Percentiles rank a stretch among this genome's conserved stretches.
phyloP scores from a whole-genome alignment of 2,888 invertebrate genomes.

The Elysia crispata region DNA sequence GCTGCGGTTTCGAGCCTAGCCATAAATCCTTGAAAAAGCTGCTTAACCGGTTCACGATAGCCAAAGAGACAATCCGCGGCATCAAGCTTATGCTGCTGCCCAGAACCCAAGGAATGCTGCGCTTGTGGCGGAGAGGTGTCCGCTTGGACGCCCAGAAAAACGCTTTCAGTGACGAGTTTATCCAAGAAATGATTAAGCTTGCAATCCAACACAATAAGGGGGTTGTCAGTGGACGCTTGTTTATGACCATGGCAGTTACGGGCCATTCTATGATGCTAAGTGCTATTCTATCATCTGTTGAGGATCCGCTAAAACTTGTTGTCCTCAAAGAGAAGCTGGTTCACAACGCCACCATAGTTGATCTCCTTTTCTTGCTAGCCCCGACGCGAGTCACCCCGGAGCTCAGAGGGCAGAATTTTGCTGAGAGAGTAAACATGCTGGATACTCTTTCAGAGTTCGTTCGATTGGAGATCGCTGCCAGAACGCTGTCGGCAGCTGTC shows the following conservation, averaged over 20 bases:
- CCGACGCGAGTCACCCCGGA: slow-evolving; percentile 20
- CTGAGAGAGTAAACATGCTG: slow-evolving; percentile 35
- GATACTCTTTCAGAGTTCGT: slow-evolving; percentile 18
- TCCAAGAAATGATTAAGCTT: slow-evolving; percentile 2
- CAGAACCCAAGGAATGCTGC: slow-evolving; percentile 12
- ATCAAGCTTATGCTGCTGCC: slow-evolving; percentile 33
- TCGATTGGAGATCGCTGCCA: slow-evolving; percentile 16
- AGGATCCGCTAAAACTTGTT: not conserved
- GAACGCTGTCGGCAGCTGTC: slow-evolving; percentile 33
- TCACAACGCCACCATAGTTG: slow-evolving; percentile 42
- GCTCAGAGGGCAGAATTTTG: not conserved
- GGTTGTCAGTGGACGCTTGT: slow-evolving; percentile 21
- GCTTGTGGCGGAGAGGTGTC: slow-evolving; percentile 6
- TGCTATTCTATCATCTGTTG: slow-evolving; percentile 25
- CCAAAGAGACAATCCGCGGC: slow-evolving; percentile 32
- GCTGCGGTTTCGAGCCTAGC: slow-evolving; percentile 21
- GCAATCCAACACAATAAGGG: slow-evolving; percentile 32
- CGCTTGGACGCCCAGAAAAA: not conserved
- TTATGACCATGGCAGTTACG: slow-evolving; percentile 30
- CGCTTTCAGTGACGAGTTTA: slow-evolving; percentile 11
- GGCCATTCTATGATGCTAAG: slow-evolving; percentile 31
- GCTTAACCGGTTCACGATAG: slow-evolving; percentile 31
- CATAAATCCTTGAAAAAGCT: slow-evolving; percentile 26
- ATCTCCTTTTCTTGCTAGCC: slow-evolving; percentile 44
- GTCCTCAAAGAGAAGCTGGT: slow-evolving; percentile 32